Evolutionary conservation across 2,888 invertebrate genomes (phyloP), one percentile per base, ranked within the genome.

Genomic region (Perdita meconis): DNA sequence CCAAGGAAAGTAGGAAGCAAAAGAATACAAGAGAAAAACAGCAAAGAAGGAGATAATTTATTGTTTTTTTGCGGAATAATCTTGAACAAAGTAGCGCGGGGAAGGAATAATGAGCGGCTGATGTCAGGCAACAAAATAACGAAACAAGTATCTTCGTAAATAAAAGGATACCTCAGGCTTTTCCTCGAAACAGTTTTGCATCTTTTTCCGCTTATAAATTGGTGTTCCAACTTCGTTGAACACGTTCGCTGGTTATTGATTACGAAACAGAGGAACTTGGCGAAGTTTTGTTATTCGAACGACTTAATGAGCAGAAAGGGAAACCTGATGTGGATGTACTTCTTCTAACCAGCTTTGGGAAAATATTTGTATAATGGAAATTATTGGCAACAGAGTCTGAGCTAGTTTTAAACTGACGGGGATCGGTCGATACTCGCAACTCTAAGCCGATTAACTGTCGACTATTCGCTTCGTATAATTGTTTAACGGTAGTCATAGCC

Each of bases 391-490:
- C n/a, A 10, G 16, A 68, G 30, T 60, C 68, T 38, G 8, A 67
- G 44, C 44, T 53, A 68, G 53, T 30, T 67, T 16, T 26, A 51
- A 59, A 34, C 34, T 13, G n/a, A 12, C 24, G 50, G 13, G 30
- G n/a, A 19, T 5, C 26, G 50, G 38, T 36, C 24, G 12, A 51
- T 24, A 42, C 30, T 42, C 26, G 13, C 50, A 34, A 22, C 10
- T 24, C 42, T 50, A 42, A 69, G 56, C 19, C 42, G 47, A 40
- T 53, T 70, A 59, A 38, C 22, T n/a, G 19, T 53, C 44, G 64
- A 64, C 36, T 64, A 74, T 59, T 70, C 50, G 30, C 22, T 57
- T 44, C 26, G 47, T 30, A 42, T n/a, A 44, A 59, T 53, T 30
- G 57, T 36, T 40, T n/a, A 10, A 13, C 24, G 16, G 13, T 2